Base-by-base conservation (phyloP, 2,113 vertebrate species). In the Fulica atra region DNA sequence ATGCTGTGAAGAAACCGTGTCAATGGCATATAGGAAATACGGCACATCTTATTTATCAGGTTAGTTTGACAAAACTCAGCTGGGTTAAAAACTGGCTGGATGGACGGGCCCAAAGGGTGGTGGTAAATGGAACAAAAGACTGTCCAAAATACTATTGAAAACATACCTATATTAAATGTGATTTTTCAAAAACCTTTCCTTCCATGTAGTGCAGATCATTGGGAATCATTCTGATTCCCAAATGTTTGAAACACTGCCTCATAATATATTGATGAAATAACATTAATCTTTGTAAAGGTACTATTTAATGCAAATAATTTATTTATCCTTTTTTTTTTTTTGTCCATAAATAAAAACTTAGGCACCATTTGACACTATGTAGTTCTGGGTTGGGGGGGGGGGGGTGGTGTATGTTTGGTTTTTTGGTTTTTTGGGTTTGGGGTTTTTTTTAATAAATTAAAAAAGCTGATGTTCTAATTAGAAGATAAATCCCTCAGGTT, bases 101-200 rank as follows among this genome's bases (percentile, higher is more conserved):
- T n/a, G n/a, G n/a, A n/a, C n/a, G n/a, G n/a, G n/a, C n/a, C n/a
- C n/a, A n/a, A n/a, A n/a, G n/a, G n/a, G n/a, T n/a, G n/a, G n/a
- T n/a, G n/a, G n/a, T n/a, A n/a, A n/a, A n/a, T n/a, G n/a, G n/a
- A n/a, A n/a, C n/a, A n/a, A n/a, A n/a, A n/a, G n/a, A n/a, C n/a
- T n/a, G n/a, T n/a, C n/a, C n/a, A n/a, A n/a, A n/a, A n/a, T n/a
- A n/a, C n/a, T n/a, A n/a, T n/a, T n/a, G n/a, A n/a, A 84, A 86
- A n/a, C 2, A 0, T 44, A 38, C 5, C 3, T 63, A 26, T 1
- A 0, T 42, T 28, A 91, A 69, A 48, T 21, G 2, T 56, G 14
- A n/a, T 64, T 85, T 72, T 91, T 31, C 13, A 66, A 50, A 82
- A 71, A 31, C 8, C 11, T 54, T 51, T 63, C 19, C 28, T 80